Base-by-base conservation (phyloP, 2,797 vertebrate species). In the Ctenopoma kingsleyae region DNA sequence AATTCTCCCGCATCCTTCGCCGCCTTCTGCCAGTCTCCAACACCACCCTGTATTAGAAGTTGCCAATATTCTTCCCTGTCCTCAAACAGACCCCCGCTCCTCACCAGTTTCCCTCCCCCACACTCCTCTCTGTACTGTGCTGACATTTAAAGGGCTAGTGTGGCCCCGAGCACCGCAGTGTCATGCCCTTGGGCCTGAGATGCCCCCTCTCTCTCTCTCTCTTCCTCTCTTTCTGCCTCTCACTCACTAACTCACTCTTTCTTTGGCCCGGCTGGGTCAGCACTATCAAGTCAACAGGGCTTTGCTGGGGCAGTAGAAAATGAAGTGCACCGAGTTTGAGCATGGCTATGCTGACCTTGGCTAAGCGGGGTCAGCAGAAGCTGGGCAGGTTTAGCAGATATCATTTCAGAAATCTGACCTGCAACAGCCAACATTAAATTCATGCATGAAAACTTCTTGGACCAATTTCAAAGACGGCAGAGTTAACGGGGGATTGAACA, bases 141-240 rank as follows among this genome's bases (percentile, higher is more conserved):
- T 95, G 94, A 95, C 94, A 94, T 95, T 95, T 95, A 95, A 95
- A 95, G 93, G 93, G 93, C 92, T 92, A 69, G 83, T 27, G 85
- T 94, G 91, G 92, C 94, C 93, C 91, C 85, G 61, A 94, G 94
- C 94, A 77, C 78, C 85, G 51, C 74, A 41, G 82, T 92, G 91
- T 92, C 89, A 86, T 91, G 92, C 91, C 92, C 92, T 92, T 89
- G 87, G 92, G 93, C 92, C 86, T 81, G 80, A 82, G 78, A 89
- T 94, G 90, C 89, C 94, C 92, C 87, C 90, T 89, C 83, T 68
- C 81, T 71, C 74, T 74, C 62, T 40, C 20, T 38, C 57, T 56
- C 38, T 17, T 20, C 15, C 50, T 67, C 65, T 60, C 40, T 53
- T 22, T 58, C 70, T 36, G 43, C 54, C 61, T 74, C 55, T 76